Base-by-base conservation (phyloP, 2,113 vertebrate genomes). In the Pseudopipra pipra region DNA sequence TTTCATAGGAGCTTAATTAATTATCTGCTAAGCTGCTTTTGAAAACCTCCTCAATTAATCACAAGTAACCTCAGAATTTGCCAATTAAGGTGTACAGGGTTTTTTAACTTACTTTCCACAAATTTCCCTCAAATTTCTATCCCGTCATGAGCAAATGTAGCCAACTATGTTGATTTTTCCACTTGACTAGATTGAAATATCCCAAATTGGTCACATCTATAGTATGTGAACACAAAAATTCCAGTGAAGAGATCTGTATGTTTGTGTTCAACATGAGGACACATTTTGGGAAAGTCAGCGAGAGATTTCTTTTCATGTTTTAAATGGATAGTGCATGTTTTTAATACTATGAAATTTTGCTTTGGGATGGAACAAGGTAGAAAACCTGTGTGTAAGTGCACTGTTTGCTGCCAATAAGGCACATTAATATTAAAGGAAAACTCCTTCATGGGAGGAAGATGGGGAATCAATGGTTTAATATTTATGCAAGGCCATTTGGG, bases 1-100 rank as follows among this genome's bases (percentile, higher is more conserved):
- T 90, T 95, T 94, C 6, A 2, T 51, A 92, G 85, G 30, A 80
- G 43, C 72, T 90, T 92, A 85, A 92, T 91, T 94, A 96, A 93
- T 90, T 87, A 43, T 70, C 67, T 92, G 72, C 75, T 95, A 59
- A 95, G 47, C 62, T 88, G 79, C 83, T 92, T 92, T 88, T 86
- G 79, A 58, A 88, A 94, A 86, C 37, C 72, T 78, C 47, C 90
- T 74, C 83, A 71, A 14, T 94, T 88, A 94, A 92, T 92, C 90
- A 90, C 83, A 89, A 8, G 23, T 80, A 77, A 80, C 83, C 73
- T 90, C 89, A 93, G 82, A 93, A 83, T 15, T 21, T 43, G 47
- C 76, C 79, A 81, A 3, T 84, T 83, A 77, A 77, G 73, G n/a
- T 86, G 27, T 33, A 27, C 78, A 89, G 30, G 39, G 37, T 85